Evolutionary conservation across 2,888 invertebrate genomes (phyloP).

Genomic region (Drosophila phalerata): DNA sequence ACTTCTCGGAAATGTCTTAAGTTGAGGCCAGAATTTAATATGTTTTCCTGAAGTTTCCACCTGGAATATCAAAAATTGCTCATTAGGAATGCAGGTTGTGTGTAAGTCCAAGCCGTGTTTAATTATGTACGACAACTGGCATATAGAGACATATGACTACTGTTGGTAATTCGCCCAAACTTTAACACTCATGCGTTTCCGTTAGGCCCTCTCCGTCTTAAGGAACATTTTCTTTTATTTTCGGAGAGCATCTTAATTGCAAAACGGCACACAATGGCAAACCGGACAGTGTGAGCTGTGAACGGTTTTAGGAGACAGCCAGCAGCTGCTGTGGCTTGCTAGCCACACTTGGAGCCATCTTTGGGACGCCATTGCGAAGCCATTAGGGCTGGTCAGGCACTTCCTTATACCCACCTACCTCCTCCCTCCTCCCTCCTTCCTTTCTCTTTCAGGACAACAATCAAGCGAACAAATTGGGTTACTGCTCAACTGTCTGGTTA

Average conservation of each 20-base stretch:
- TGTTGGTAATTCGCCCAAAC: constrained; percentile 37
- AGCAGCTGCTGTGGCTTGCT: constrained; percentile 44
- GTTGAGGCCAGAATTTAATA: constrained; percentile 1
- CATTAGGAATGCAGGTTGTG: constrained; percentile 54
- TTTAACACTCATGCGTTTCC: constrained; percentile 38
- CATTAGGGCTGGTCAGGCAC: constrained; percentile 72
- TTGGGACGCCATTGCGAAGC: constrained; percentile 47
- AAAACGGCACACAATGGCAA: constrained; percentile 69
- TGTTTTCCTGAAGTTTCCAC: constrained; percentile 3
- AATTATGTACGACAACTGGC: constrained; percentile 74
- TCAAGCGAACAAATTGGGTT: constrained; percentile 80
- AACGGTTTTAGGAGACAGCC: constrained; percentile 19
- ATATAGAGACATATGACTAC: constrained; percentile 66
- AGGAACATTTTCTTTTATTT: constrained; percentile 54
- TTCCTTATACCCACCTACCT: neutral
- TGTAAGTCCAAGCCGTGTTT: constrained; percentile 31
- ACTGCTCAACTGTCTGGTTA: constrained; percentile 81
- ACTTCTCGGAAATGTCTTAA: neutral
- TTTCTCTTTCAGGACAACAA: constrained; percentile 42
- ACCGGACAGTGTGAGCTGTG: constrained; percentile 32
- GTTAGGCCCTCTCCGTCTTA: neutral
- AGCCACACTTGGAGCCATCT: constrained; percentile 25
- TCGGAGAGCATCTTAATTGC: constrained; percentile 71
- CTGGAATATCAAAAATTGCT: constrained; percentile 7
- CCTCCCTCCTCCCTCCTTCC: neutral